phyloP scores from a whole-genome alignment of 2,797 vertebrate species.

The Tolypeutes matacus region DNA sequence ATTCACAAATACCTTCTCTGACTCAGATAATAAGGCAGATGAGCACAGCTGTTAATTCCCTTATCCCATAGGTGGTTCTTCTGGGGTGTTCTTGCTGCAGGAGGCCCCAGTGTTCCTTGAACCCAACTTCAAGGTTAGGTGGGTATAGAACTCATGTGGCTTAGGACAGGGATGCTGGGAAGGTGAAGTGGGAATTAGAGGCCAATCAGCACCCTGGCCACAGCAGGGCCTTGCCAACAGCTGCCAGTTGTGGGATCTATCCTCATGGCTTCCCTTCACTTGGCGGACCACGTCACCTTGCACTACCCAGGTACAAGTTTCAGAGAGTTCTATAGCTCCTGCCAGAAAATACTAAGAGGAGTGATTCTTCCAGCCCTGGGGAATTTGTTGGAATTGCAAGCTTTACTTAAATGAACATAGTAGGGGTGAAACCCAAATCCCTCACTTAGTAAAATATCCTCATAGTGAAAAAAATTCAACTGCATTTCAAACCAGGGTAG shows the following conservation, averaged over 20 bases:
- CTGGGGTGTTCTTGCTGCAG: conserved; percentile 12
- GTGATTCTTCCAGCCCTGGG: not conserved
- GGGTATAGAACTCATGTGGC: not conserved
- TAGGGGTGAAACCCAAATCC: conserved; percentile 22
- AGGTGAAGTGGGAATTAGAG: not conserved
- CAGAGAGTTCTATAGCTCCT: not conserved
- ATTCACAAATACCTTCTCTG: conserved; percentile 13
- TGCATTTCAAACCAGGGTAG: not conserved
- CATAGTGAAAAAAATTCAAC: not conserved
- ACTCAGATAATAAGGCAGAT: conserved; percentile 9
- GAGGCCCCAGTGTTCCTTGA: not conserved
- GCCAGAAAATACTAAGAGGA: not conserved
- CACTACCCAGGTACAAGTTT: not conserved
- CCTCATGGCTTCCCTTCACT: not conserved
- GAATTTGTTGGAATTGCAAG: conserved; percentile 13
- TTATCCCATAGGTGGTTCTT: not conserved
- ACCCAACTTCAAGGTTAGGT: not conserved
- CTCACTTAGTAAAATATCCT: not conserved
- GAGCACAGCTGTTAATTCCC: not conserved
- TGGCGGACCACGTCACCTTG: not conserved
- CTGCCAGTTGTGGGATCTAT: not conserved
- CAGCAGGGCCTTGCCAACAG: not conserved
- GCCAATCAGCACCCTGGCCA: not conserved
- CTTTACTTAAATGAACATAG: not conserved
- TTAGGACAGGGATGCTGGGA: not conserved